Base-by-base conservation (phyloP, 2,113 vertebrate species). In the Ceyx margarethae region DNA sequence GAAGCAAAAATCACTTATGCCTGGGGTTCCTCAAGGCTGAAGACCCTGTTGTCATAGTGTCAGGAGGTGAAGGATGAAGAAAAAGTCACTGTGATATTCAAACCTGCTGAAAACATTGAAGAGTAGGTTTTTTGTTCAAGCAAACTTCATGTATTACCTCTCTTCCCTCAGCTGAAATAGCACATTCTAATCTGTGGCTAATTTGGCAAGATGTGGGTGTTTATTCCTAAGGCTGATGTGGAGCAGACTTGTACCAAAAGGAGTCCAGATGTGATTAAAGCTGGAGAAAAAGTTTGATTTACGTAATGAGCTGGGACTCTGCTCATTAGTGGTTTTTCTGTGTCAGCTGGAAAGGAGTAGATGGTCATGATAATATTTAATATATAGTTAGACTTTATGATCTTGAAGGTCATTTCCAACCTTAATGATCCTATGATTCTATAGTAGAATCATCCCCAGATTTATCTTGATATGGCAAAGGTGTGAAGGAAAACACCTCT, bases 1-100 rank as follows among this genome's bases (percentile, higher is more conserved):
- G 58, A 89, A 84, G 48, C 17, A 81, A 67, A 68, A 77, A 51
- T 64, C 8, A 5, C 26, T 86, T 60, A 5, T 67, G 7, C 10
- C 12, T 73, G 23, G 6, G 3, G 5, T 5, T 61, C 9, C 11
- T 73, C 54, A 54, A 54, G 42, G 61, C 13, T 50, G 25, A 58
- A 65, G 58, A 6, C 9, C 3, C 13, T 7, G 1, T 14, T 54
- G 33, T 54, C 0, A 1, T 17, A 35, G 6, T 72, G 7, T 56
- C 13, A 60, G 33, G 33, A 90, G 31, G 15, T 21, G 62, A 71
- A 64, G 15, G 21, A 46, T 37, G 12, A 28, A 35, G 37, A 25
- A 29, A 75, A 68, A 10, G 1, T 33, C 15, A 45, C 12, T 48
- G 11, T 19, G 12, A 31, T 5, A 8, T 53, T 82, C 43, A 81